phyloP scores from a whole-genome alignment of 1,140 invertebrate species.

The Lepidurus arcticus region DNA sequence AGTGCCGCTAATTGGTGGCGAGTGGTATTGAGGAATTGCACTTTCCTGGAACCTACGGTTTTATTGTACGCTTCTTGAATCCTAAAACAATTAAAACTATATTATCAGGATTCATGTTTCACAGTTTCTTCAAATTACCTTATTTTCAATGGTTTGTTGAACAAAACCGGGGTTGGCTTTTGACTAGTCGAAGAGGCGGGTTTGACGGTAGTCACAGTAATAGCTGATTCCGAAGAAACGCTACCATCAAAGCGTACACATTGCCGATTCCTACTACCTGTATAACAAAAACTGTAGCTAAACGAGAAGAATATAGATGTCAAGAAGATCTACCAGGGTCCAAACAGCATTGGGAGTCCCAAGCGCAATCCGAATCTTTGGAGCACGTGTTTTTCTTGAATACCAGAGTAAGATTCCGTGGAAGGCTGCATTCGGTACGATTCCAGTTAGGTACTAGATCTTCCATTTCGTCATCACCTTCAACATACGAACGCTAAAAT shows the following conservation, averaged over 20 bases:
- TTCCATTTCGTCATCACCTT: neutral
- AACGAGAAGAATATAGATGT: neutral
- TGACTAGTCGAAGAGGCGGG: neutral
- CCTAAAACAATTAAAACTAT: neutral
- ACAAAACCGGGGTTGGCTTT: neutral
- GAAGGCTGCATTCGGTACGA: neutral
- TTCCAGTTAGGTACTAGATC: neutral
- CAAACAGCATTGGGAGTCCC: neutral
- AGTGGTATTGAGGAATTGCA: neutral
- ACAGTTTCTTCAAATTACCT: neutral
- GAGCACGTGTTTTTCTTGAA: neutral
- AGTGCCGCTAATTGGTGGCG: neutral
- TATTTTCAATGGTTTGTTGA: neutral
- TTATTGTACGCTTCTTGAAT: neutral
- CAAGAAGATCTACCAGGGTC: neutral
- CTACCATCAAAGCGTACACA: neutral
- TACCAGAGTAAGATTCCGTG: neutral
- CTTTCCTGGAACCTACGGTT: conserved; percentile 6
- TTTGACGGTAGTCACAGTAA: neutral
- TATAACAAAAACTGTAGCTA: neutral
- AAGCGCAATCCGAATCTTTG: neutral
- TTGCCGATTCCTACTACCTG: neutral
- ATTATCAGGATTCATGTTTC: neutral
- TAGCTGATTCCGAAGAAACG: neutral
- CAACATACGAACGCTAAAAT: neutral